Percentiles rank a stretch among this genome's conserved stretches.
Conservation (phyloP, 1,140 invertebrate genomes). For the Drosophila bipectinata region DNA sequence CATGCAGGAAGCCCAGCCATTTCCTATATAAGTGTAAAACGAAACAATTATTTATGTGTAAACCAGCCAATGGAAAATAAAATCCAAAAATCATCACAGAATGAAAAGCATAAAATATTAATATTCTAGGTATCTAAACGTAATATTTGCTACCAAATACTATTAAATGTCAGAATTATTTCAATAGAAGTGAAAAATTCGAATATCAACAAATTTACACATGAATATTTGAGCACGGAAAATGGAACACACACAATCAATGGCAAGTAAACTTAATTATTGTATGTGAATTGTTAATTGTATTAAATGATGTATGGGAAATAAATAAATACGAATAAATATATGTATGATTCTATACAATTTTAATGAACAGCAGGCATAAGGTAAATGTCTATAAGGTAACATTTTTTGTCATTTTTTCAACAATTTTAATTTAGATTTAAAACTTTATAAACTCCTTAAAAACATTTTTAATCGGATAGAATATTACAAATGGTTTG, state of each 20-base stretch:
- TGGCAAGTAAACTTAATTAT: slow-evolving; percentile 76
- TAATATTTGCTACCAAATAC: slow-evolving; percentile 44
- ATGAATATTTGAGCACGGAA: slow-evolving; percentile 48
- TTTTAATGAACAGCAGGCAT: no score
- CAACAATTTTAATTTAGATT: not conserved
- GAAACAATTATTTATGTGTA: slow-evolving; percentile 39
- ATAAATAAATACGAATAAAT: slow-evolving; percentile 50
- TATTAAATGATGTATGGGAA: slow-evolving; percentile 76
- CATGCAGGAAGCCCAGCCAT: slow-evolving; percentile 29
- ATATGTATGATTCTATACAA: not conserved
- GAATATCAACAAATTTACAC: slow-evolving; percentile 65
- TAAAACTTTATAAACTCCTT: not conserved
- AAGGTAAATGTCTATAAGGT: no score
- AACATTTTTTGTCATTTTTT: no score
- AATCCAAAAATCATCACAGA: slow-evolving; percentile 15
- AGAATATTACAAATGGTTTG: not conserved
- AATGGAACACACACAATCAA: slow-evolving; percentile 71
- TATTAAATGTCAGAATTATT: slow-evolving; percentile 39
- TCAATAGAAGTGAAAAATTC: slow-evolving; percentile 6
- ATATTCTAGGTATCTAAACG: slow-evolving; percentile 30
- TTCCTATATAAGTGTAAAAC: slow-evolving; percentile 46
- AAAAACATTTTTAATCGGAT: not conserved
- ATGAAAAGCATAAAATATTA: slow-evolving; percentile 27
- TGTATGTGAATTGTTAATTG: slow-evolving; percentile 81
- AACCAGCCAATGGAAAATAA: slow-evolving; percentile 31